Evolutionary conservation across 2,113 vertebrate genomes (phyloP).

Genomic region (Lota lota): DNA sequence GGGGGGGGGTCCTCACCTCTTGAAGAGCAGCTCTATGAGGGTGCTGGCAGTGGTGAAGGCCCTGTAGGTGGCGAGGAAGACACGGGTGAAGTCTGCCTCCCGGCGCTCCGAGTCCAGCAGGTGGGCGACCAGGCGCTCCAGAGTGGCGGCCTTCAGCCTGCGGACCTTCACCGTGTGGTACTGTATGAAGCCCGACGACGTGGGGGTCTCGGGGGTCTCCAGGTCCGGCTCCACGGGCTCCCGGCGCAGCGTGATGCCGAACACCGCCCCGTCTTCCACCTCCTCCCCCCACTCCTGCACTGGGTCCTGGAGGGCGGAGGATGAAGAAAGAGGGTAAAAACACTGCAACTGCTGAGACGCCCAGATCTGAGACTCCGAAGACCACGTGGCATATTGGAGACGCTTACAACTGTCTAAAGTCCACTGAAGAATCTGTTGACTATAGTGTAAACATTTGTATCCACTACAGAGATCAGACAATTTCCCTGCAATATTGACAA

Average conservation of each 20-base stretch:
- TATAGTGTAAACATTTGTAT: no score
- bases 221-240: constrained; percentile 48
- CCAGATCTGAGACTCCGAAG: no score
- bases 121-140: constrained; percentile 77
- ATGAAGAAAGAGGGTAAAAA: no score
- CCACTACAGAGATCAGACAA: no score
- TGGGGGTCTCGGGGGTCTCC: constrained; percentile 16
- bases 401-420: no score
- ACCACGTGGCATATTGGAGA: no score
- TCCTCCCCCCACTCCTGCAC: constrained; percentile 90
- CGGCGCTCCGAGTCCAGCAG: constrained; percentile 66
- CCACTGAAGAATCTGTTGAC: no score
- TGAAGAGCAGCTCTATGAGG: constrained; percentile 78
- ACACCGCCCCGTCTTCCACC: constrained; percentile 81
- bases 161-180: constrained; percentile 86
- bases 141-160: constrained; percentile 74
- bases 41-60: constrained; percentile 74
- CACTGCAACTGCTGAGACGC: no score
- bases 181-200: constrained; percentile 66
- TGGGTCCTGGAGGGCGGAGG: constrained; percentile 66
- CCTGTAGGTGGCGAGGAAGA: constrained; percentile 84
- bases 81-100: constrained; percentile 71
- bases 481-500: no score
- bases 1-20: constrained; percentile 59
- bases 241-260: constrained; percentile 78